These are phyloP conservation scores for Macrophya alboannulata DNA, from an alignment of 2,888 invertebrate genomes.

Conservation along the genomic window DNA sequence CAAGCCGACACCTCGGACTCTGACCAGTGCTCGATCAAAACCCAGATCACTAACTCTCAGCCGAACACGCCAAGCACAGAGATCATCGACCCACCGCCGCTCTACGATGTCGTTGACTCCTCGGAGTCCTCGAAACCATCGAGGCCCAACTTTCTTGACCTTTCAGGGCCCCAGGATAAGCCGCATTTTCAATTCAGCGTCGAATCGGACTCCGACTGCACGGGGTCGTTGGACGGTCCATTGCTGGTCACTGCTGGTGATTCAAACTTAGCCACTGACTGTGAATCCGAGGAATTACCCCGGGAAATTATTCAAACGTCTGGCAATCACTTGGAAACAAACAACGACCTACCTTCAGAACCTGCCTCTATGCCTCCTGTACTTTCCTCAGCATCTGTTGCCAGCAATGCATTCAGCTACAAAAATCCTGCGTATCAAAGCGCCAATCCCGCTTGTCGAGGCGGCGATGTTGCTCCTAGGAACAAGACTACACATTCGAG, in stretches of 20 bases:
- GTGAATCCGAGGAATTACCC: conserved; percentile 78
- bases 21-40: conserved; percentile 76
- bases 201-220: conserved; percentile 69
- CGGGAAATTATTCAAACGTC: conserved; percentile 76
- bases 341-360: conserved; percentile 80
- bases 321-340: conserved; percentile 73
- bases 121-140: conserved; percentile 75
- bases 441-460: conserved; percentile 83
- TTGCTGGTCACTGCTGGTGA: conserved; percentile 82
- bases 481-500: conserved; percentile 75
- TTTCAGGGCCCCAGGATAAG: conserved; percentile 85
- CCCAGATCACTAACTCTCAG: conserved; percentile 74
- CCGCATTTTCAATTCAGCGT: conserved; percentile 85
- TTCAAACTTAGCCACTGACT: conserved; percentile 79
- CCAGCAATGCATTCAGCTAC: conserved; percentile 84
- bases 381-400: conserved; percentile 75
- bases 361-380: conserved; percentile 83
- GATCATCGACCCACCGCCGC: conserved; percentile 75
- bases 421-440: conserved; percentile 90
- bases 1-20: conserved; percentile 75
- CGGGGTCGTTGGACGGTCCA: conserved; percentile 82
- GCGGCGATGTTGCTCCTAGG: conserved; percentile 67
- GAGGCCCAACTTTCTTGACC: conserved; percentile 85
- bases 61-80: conserved; percentile 70
- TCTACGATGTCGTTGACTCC: conserved; percentile 74